Evolutionary conservation across 2,113 vertebrate species (phyloP).

Genomic region (Hymenochirus boettgeri): DNA sequence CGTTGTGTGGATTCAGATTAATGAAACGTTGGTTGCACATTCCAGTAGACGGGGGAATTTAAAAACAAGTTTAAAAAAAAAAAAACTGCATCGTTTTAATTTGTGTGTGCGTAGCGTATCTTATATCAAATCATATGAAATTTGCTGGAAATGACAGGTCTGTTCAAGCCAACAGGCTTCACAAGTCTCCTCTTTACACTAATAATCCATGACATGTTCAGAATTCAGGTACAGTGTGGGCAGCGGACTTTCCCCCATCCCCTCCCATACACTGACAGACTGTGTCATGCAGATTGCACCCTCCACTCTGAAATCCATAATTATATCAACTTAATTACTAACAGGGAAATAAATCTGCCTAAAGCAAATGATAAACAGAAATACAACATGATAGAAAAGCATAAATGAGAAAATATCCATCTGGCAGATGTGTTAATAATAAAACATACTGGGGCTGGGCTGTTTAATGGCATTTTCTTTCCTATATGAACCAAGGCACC

Average conservation of each 20-base stretch:
- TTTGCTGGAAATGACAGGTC: neutral
- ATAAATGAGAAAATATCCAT: neutral
- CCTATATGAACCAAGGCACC: neutral
- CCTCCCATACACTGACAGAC: neutral
- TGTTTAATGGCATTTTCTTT: too few species aligned
- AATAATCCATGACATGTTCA: slow-evolving; percentile 1
- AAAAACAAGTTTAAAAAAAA: too few species aligned
- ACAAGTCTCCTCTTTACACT: neutral
- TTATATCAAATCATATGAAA: too few species aligned
- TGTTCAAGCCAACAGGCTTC: neutral
- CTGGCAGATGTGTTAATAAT: neutral
- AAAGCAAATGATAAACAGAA: neutral
- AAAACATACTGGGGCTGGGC: neutral
- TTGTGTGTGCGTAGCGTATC: too few species aligned
- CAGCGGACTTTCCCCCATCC: neutral
- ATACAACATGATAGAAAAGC: neutral
- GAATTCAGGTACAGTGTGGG: slow-evolving; percentile 2
- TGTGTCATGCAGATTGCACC: neutral
- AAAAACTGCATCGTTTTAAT: too few species aligned
- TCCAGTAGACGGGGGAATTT: too few species aligned
- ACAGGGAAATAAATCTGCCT: slow-evolving; percentile 1
- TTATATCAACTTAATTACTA: neutral
- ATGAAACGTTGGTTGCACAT: too few species aligned
- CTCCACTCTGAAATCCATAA: neutral
- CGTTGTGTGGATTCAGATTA: too few species aligned